Evolutionary conservation across 2,888 invertebrate genomes (phyloP).

Genomic region (Nymphalis urticae): DNA sequence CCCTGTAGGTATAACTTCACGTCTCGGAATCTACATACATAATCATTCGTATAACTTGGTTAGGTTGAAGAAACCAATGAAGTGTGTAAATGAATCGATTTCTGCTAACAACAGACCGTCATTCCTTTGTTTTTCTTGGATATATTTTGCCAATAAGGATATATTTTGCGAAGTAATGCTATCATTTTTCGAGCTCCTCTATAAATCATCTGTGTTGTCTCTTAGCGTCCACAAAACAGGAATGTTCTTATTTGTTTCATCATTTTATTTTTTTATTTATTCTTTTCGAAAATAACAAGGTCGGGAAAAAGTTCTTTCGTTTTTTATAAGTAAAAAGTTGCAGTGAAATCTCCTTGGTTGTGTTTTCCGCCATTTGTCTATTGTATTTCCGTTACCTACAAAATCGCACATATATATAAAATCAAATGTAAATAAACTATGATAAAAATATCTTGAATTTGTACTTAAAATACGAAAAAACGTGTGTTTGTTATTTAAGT

Average conservation of each 20-base stretch:
- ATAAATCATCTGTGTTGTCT: constrained; percentile 72
- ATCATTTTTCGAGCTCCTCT: constrained; percentile 70
- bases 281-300: not conserved
- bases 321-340: too few species aligned
- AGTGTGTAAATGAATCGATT: constrained; percentile 30
- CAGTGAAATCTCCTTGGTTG: too few species aligned
- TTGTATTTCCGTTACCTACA: too few species aligned
- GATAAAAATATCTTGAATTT: too few species aligned
- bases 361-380: too few species aligned
- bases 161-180: constrained; percentile 46
- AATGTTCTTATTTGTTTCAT: constrained; percentile 53
- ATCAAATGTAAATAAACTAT: too few species aligned
- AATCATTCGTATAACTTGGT: constrained; percentile 6
- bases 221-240: constrained; percentile 49
- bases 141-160: constrained; percentile 57
- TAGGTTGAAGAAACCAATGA: constrained; percentile 5
- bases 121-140: constrained; percentile 59
- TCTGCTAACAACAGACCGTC: constrained; percentile 45
- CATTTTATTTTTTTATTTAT: constrained; percentile 40
- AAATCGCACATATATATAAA: too few species aligned
- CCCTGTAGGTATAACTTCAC: constrained; percentile 5
- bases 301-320: too few species aligned
- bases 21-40: constrained; percentile 10
- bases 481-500: not conserved
- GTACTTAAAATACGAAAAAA: too few species aligned